Evolutionary conservation across 2,797 vertebrate genomes (phyloP).

Genomic region (Dipus sagitta): DNA sequence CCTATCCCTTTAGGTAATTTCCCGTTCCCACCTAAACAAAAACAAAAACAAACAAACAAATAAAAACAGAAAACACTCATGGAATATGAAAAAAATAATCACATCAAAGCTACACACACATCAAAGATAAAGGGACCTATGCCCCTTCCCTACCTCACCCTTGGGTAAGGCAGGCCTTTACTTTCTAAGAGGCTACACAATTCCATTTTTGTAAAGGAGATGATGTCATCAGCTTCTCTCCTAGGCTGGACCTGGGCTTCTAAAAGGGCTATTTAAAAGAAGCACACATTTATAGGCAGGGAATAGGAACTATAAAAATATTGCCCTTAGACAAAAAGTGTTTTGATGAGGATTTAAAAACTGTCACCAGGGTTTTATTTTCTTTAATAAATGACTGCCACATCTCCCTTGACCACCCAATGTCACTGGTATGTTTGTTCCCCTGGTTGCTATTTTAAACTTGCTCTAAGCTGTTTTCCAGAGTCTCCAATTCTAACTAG

Average conservation of each 20-base stretch:
- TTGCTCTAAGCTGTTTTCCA: conserved; percentile 68
- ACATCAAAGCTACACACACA: background rate
- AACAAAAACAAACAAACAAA: too few species aligned
- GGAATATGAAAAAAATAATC: background rate
- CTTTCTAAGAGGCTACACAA: conserved; percentile 46
- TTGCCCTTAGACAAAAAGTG: conserved; percentile 62
- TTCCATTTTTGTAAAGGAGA: conserved; percentile 11
- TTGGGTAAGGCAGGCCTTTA: background rate
- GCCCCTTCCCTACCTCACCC: background rate
- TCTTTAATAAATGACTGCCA: conserved; percentile 66
- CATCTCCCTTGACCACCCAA: conserved; percentile 49
- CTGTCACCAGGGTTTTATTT: conserved; percentile 57
- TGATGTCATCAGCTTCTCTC: conserved; percentile 44
- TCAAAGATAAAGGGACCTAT: fast-evolving
- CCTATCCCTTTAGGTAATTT: background rate
- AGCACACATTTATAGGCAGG: conserved; percentile 57
- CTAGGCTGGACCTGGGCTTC: conserved; percentile 50
- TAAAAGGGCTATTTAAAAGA: conserved; percentile 76
- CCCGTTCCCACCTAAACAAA: background rate
- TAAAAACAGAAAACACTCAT: background rate
- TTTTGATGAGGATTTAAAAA: conserved; percentile 72
- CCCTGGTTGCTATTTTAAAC: conserved; percentile 72
- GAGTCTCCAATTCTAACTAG: conserved; percentile 73
- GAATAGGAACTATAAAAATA: conserved; percentile 62
- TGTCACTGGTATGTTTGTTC: conserved; percentile 60